These are phyloP conservation scores for Palythoa grandiflora DNA, from an alignment of 92 coral and sea anemone genomes.

Conservation along the genomic window DNA sequence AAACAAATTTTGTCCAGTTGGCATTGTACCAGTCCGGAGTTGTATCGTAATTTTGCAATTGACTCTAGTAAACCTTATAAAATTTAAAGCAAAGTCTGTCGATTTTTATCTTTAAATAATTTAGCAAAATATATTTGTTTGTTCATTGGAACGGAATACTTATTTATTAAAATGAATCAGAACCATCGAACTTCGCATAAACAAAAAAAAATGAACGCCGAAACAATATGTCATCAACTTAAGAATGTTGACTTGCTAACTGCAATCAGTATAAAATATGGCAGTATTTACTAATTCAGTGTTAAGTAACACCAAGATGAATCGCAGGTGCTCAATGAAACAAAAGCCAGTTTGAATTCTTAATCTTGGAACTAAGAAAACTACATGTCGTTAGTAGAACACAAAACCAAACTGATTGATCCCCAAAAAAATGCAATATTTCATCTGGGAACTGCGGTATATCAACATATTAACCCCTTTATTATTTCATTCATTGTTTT, in stretches of 20 bases:
- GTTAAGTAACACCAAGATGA: not conserved
- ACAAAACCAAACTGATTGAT: not conserved
- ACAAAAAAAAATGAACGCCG: not conserved
- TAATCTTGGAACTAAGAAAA: not conserved
- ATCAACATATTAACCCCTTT: not conserved
- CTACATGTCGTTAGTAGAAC: not conserved
- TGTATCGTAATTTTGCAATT: not conserved
- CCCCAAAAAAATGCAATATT: not conserved
- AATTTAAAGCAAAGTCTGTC: not conserved
- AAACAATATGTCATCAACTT: not conserved
- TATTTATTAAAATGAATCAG: not conserved
- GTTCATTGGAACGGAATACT: conserved; percentile 1
- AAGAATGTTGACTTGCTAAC: not conserved
- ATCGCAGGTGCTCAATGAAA: not conserved
- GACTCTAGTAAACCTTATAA: not conserved
- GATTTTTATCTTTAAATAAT: not conserved
- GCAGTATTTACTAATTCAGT: not conserved
- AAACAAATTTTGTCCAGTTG: not conserved
- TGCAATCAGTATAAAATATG: not conserved
- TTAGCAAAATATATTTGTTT: not conserved
- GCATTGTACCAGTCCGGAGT: no score
- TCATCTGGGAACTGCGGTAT: not conserved
- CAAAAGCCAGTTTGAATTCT: not conserved
- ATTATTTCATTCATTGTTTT: not conserved
- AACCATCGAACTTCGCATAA: conserved; percentile 4